Evolutionary conservation across 2,888 invertebrate genomes (phyloP).

Genomic region (Sinodicranocentrus sp.): DNA sequence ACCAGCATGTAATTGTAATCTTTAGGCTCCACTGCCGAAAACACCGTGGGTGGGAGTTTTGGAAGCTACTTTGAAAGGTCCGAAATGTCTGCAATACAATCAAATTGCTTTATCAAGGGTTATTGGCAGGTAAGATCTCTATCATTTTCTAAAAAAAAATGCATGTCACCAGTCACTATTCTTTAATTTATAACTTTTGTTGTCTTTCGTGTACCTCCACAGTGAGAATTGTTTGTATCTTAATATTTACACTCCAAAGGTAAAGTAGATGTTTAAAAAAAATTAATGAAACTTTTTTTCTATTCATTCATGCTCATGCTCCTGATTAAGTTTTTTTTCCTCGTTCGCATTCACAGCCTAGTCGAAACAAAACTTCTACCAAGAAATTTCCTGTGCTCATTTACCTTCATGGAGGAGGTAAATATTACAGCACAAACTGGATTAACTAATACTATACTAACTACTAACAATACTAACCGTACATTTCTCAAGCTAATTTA

Average conservation of each 20-base stretch:
- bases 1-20: no score
- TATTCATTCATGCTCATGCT: no score
- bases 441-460: no score
- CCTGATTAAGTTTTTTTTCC: no score
- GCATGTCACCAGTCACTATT: neutral
- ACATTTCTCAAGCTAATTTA: no score
- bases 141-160: neutral
- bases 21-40: conserved; percentile 66
- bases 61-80: conserved; percentile 63
- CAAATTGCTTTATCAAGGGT: conserved; percentile 57
- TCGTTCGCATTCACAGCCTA: no score
- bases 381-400: conserved; percentile 48
- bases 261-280: neutral
- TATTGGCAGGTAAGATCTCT: conserved; percentile 53
- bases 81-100: conserved; percentile 72
- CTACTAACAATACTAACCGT: no score
- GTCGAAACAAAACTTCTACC: conserved; percentile 14
- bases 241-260: conserved; percentile 68
- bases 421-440: no score
- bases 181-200: neutral
- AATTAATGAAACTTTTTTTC: neutral
- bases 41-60: conserved; percentile 67
- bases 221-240: conserved; percentile 72
- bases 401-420: conserved; percentile 57
- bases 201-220: neutral